phyloP scores from a whole-genome alignment of 37 sponge, comb jelly and placozoan species.

The Hormiphora californensis region DNA sequence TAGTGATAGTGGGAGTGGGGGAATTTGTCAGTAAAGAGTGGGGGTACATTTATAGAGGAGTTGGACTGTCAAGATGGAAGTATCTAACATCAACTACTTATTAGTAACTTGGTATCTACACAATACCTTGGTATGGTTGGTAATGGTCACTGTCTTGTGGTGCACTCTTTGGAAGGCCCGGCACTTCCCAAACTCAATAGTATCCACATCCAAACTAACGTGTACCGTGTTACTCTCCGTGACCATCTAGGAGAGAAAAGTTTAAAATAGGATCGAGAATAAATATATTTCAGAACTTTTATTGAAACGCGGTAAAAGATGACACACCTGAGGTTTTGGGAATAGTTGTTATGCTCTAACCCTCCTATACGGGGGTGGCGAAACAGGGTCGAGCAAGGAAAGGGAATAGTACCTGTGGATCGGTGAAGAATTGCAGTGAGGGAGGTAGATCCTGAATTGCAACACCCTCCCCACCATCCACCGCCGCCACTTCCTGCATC shows the following conservation, averaged over 20 bases:
- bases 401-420: not conserved
- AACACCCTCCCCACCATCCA: not conserved
- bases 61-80: too few relatives aligned
- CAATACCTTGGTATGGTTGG: slow-evolving; percentile 61
- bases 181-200: slow-evolving; percentile 53
- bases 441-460: slow-evolving; percentile 12
- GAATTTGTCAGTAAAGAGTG: too few relatives aligned
- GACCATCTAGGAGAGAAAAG: slow-evolving; percentile 14
- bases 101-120: too few relatives aligned
- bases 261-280: not conserved
- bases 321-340: not conserved
- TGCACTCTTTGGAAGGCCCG: slow-evolving; percentile 52
- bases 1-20: not conserved
- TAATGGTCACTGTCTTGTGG: slow-evolving; percentile 56
- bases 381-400: too few relatives aligned
- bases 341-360: too few relatives aligned
- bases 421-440: not conserved
- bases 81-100: too few relatives aligned
- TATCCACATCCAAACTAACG: slow-evolving; percentile 49
- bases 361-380: too few relatives aligned
- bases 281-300: not conserved
- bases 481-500: slow-evolving; percentile 57
- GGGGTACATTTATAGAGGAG: too few relatives aligned
- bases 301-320: not conserved
- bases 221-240: slow-evolving; percentile 9